These are phyloP conservation scores for Drosophila gunungcola DNA, from an alignment of 1,140 invertebrate genomes.

Conservation along the genomic window DNA sequence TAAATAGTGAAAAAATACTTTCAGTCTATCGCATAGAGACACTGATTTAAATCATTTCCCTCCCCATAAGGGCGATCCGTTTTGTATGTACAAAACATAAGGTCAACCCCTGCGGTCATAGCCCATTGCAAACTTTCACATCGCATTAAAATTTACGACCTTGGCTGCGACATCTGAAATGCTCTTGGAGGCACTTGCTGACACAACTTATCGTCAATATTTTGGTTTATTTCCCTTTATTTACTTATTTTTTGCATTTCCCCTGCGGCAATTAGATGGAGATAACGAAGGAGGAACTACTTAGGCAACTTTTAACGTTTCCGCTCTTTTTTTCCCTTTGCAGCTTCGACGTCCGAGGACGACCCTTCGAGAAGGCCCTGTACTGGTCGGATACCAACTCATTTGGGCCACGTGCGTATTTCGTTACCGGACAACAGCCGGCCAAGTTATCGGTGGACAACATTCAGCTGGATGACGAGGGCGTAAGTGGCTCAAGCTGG, in stretches of 20 bases:
- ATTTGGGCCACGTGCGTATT: constrained; percentile 92
- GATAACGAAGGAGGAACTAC: constrained; percentile 40
- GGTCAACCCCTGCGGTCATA: constrained; percentile 2
- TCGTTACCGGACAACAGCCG: constrained; percentile 90
- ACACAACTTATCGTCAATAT: constrained; percentile 73
- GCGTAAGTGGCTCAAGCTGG: constrained; percentile 85
- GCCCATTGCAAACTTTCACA: constrained; percentile 19
- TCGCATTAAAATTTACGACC: constrained; percentile 72
- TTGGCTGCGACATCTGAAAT: constrained; percentile 41
- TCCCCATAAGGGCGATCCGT: constrained; percentile 31
- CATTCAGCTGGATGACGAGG: constrained; percentile 93
- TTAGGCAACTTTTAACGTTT: constrained; percentile 58
- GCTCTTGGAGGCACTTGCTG: constrained; percentile 51
- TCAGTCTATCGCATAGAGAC: constrained; percentile 13
- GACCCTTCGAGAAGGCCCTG: constrained; percentile 90
- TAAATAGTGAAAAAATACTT: not conserved
- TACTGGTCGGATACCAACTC: constrained; percentile 92
- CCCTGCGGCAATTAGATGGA: constrained; percentile 27
- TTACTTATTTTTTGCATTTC: constrained; percentile 44
- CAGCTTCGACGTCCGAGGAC: constrained; percentile 92
- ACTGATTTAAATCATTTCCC: constrained; percentile 69
- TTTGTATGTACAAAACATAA: constrained; percentile 40
- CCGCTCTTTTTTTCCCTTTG: constrained; percentile 68
- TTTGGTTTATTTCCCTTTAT: constrained; percentile 38
- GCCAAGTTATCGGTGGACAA: constrained; percentile 92